Base-by-base conservation (phyloP, 2,888 invertebrate species). In the Ephialtes manifestator region DNA sequence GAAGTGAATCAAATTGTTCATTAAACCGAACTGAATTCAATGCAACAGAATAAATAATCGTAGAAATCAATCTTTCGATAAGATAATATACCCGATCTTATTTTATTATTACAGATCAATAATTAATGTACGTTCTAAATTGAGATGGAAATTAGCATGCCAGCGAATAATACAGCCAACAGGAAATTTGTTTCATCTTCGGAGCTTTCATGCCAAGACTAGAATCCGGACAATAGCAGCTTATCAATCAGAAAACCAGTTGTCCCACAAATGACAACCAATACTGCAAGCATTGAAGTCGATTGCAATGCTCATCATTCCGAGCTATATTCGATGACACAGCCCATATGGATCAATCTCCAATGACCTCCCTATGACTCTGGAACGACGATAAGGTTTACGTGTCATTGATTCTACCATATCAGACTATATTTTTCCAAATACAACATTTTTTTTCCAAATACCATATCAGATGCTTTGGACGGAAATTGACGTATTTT, bases 241-340 rank as follows among this genome's bases (percentile, higher is more conserved):
- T 46, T 43, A 60, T n/a, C 58, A 31, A 74, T 58, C 24, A 11
- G 2, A 74, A 60, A 28, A n/a, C 48, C 18, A 18, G 3, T 28
- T 48, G 46, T 31, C 43, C 31, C 31, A 63, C 7, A 28, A 74
- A 63, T 74, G 60, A 74, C 18, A 60, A 46, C 58, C 46, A 31
- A 48, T 74, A 60, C 46, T 28, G 60, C 7, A 63, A 63, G 13
- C 74, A 43, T 4, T 13, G 31, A 28, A 48, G 39, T 77, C 20
- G 67, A 77, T 77, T 8, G 43, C 15, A 39, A 67, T 63, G 31
- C 55, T 77, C 43, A 77, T 68, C 46, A 58, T 68, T 55, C 68
- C 58, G 46, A 51, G 55, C 7, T 20, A 28, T n/a, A 43, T 68
- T 24, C 67, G 39, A 68, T 53, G 51, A 15, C 48, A 35, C 31